Base-by-base conservation (phyloP, 2,888 invertebrate species). In the Holacanthella duospinosa region DNA sequence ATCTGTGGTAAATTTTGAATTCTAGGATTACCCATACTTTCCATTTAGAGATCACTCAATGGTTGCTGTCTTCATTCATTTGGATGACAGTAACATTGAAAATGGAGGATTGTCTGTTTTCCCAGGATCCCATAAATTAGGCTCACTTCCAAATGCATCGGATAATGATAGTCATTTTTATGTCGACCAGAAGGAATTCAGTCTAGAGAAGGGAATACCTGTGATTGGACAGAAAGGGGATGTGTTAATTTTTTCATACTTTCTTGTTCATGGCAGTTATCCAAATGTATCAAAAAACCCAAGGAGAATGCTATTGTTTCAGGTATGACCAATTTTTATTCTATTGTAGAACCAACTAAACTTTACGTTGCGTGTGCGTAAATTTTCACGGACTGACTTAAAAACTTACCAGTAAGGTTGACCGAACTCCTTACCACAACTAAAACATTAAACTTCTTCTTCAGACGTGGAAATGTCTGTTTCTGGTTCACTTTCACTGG, bases 41-140 rank as follows among this genome's bases (percentile, higher is more conserved):
- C 83, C 83, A 0, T 81, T 79, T 72, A 78, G 82, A 69, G 80
- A 82, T 1, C 79, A 83, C 72, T 79, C 81, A 0, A 80, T 82
- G 81, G 77, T 82, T 16, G 83, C 83, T 1, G 81, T 82, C 0
- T 83, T 84, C 69, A 74, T 83, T 1, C 81, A 82, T 71, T 70
- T 84, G 62, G 83, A 83, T 64, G 82, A 81, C 44, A 80, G 82
- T 0, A 78, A 78, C 12, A 80, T 81, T 0, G 80, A 80, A 63
- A 84, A 84, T 66, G 84, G 83, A 0, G 83, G 83, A 0, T 75
- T 84, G 36, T 80, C 79, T 56, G 80, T 83, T 21, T 83, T 82
- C 73, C 83, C 83, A 0, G 83, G 82, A 0, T 82, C 83, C 21
- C 83, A 83, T 73, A 80, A 80, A 65, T 75, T 82, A 1, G 83